These are phyloP conservation scores for Glossosoma conforme DNA, from an alignment of 1,140 invertebrate genomes.

Conservation along the genomic window DNA sequence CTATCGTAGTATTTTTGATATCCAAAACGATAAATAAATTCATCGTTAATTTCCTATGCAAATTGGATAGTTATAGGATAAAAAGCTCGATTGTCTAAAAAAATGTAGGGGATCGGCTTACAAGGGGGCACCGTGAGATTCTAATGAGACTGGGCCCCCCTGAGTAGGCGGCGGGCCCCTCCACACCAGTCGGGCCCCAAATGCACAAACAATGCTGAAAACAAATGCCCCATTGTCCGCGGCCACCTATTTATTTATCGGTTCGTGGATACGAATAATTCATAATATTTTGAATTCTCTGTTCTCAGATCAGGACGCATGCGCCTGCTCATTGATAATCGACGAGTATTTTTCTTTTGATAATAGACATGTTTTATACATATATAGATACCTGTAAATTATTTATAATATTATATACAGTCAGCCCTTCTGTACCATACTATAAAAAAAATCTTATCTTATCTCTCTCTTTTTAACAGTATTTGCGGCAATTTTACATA, in stretches of 20 bases:
- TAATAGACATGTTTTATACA: too few relatives aligned
- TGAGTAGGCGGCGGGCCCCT: slow-evolving; percentile 14
- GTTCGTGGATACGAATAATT: slow-evolving; percentile 25
- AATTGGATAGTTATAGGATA: slow-evolving; percentile 17
- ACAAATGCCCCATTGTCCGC: background rate
- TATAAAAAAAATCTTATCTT: too few relatives aligned
- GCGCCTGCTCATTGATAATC: background rate
- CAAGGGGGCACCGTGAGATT: slow-evolving; percentile 18
- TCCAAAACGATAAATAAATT: too few relatives aligned
- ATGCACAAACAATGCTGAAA: background rate
- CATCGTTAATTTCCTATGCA: background rate
- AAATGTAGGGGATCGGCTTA: slow-evolving; percentile 12
- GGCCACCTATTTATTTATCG: slow-evolving; percentile 26
- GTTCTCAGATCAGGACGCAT: too few relatives aligned
- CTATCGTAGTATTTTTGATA: too few relatives aligned
- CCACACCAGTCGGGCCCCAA: background rate
- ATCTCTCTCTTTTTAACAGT: too few relatives aligned
- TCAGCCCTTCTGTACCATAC: too few relatives aligned
- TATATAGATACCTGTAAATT: too few relatives aligned
- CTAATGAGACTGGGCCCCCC: slow-evolving; percentile 24
- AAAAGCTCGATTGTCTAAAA: slow-evolving; percentile 10
- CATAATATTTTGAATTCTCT: slow-evolving; percentile 26
- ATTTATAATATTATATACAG: too few relatives aligned
- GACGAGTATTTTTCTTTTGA: background rate
- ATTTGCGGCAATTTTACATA: too few relatives aligned